Percentiles rank a stretch among this genome's conserved stretches.
Conservation (phyloP, 2,888 invertebrate species). For the Punctoribates punctum region DNA sequence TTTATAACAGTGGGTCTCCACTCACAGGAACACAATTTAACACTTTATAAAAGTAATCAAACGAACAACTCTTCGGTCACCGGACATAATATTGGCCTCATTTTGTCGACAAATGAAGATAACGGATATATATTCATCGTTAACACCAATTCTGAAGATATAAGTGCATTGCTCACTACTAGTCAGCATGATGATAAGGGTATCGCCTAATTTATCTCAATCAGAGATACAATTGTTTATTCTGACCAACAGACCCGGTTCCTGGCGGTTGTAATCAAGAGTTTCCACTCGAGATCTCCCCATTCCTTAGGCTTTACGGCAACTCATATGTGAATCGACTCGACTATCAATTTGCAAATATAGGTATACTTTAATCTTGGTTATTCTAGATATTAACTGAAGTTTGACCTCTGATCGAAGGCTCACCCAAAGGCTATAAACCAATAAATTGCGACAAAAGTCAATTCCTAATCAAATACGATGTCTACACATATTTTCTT, state of each 20-base stretch:
- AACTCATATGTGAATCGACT: conserved; percentile 55
- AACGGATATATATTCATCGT: background rate
- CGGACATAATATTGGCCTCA: conserved; percentile 1
- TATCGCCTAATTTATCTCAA: background rate
- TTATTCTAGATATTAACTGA: background rate
- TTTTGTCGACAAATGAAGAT: background rate
- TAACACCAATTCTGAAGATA: background rate
- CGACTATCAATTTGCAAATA: conserved; percentile 57
- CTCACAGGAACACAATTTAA: conserved; percentile 10
- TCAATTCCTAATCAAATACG: conserved; percentile 54
- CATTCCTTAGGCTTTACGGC: conserved; percentile 54
- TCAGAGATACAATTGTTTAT: background rate
- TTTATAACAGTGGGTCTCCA: background rate
- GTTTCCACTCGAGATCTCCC: conserved; percentile 61
- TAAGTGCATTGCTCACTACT: background rate
- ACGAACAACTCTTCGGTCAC: background rate
- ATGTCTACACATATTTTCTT: conserved; percentile 64
- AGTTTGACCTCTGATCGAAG: too few relatives aligned
- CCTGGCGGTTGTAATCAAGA: conserved; percentile 78
- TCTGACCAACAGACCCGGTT: conserved; percentile 62
- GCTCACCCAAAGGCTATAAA: conserved; percentile 13
- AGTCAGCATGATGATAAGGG: background rate
- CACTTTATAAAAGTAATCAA: background rate
- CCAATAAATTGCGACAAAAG: conserved; percentile 53
- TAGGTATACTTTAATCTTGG: conserved; percentile 52